Conservation (phyloP, 2,888 invertebrate species). For the Reticulitermes lucifugus region DNA sequence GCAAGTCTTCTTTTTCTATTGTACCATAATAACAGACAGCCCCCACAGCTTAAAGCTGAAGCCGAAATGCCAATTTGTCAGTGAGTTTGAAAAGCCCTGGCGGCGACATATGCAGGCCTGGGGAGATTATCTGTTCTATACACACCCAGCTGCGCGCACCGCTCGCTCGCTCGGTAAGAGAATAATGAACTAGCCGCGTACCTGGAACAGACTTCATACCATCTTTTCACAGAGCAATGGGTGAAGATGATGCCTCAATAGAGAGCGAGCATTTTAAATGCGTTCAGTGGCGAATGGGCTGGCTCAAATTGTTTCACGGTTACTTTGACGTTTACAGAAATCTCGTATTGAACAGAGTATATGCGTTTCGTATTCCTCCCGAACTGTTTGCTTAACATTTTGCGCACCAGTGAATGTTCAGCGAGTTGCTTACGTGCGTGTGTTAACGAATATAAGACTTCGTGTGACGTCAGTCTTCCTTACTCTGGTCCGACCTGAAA, state of each 20-base stretch:
- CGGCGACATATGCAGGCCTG: constrained; percentile 49
- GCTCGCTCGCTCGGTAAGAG: constrained; percentile 34
- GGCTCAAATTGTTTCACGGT: too few species aligned
- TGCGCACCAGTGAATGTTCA: too few species aligned
- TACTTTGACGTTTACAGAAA: too few species aligned
- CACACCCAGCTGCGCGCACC: constrained; percentile 45
- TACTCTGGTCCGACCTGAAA: too few species aligned
- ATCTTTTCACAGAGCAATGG: constrained; percentile 31
- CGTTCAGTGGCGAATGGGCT: constrained; percentile 25
- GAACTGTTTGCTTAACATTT: too few species aligned
- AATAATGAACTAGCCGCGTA: constrained; percentile 50
- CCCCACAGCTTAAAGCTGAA: constrained; percentile 46
- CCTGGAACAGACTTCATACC: constrained; percentile 44
- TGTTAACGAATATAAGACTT: too few species aligned
- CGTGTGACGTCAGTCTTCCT: too few species aligned
- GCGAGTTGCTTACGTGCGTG: too few species aligned
- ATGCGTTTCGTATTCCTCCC: too few species aligned
- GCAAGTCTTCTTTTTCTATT: constrained; percentile 40
- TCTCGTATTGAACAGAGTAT: too few species aligned
- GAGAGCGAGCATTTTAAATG: background rate
- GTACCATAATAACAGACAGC: constrained; percentile 49
- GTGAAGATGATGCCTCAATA: constrained; percentile 46
- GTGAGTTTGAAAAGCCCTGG: constrained; percentile 51
- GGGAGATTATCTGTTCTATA: constrained; percentile 47
- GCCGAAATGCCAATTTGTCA: constrained; percentile 54